These are phyloP conservation scores for Cremastinae sp. DNA, from an alignment of 2,888 invertebrate species.

Conservation along the genomic window DNA sequence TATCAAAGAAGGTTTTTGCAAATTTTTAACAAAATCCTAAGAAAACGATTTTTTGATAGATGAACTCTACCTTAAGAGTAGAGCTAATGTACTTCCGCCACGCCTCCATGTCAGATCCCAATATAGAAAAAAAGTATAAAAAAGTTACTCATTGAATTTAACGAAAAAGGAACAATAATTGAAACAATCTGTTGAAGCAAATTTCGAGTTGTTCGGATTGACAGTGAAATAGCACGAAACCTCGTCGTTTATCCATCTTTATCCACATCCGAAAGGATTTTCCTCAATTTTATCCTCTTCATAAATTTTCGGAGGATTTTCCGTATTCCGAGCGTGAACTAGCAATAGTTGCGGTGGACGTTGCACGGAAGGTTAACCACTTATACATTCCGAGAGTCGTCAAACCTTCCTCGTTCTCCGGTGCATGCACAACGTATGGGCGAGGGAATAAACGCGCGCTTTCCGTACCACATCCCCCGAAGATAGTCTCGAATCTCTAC, in stretches of 20 bases:
- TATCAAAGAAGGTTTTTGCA: no score
- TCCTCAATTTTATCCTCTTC: slow-evolving; percentile 18
- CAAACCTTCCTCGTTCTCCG: slow-evolving; percentile 17
- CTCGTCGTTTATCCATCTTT: slow-evolving; percentile 11
- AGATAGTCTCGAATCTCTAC: slow-evolving; percentile 11
- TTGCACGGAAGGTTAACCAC: slow-evolving; percentile 74
- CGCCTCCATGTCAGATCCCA: no score
- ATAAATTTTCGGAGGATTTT: slow-evolving; percentile 47
- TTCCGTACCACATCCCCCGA: slow-evolving; percentile 28
- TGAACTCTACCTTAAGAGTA: no score
- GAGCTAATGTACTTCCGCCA: no score
- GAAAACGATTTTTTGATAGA: no score
- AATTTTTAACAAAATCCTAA: no score
- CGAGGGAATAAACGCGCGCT: not conserved
- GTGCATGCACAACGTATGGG: not conserved
- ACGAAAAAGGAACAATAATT: no score
- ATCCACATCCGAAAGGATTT: slow-evolving; percentile 43
- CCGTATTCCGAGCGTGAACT: slow-evolving; percentile 66
- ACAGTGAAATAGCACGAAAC: not conserved
- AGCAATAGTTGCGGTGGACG: slow-evolving; percentile 73
- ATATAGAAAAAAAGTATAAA: no score
- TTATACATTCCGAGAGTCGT: slow-evolving; percentile 64
- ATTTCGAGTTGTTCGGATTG: no score
- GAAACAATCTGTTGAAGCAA: no score
- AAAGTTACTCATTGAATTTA: no score